These are phyloP conservation scores for Pao palembangensis DNA, from an alignment of 2,113 vertebrate species.

Conservation along the genomic window DNA sequence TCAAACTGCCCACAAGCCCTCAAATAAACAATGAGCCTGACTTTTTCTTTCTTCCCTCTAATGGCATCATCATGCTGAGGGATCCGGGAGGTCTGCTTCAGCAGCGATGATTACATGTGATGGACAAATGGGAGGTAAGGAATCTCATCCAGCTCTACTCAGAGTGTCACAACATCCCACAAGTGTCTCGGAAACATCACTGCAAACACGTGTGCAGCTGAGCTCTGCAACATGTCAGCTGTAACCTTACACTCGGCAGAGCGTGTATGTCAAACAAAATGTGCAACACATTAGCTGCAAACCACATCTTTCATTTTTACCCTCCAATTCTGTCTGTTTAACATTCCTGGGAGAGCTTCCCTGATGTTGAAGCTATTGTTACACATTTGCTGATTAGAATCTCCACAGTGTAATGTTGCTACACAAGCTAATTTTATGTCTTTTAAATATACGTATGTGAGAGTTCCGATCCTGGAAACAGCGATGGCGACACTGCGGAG, in stretches of 20 bases:
- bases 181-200: constrained; percentile 4
- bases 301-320: constrained; percentile 32
- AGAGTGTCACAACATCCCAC: constrained; percentile 1
- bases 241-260: constrained; percentile 17
- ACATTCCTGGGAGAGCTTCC: constrained; percentile 21
- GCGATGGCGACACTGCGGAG: no score
- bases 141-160: constrained; percentile 11
- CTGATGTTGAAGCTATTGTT: constrained; percentile 3
- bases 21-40: constrained; percentile 44
- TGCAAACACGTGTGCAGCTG: constrained; percentile 19
- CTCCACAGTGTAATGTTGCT: background rate
- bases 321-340: constrained; percentile 15
- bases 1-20: constrained; percentile 49
- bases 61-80: constrained; percentile 30
- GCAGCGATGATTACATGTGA: background rate
- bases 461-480: no score
- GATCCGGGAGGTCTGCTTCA: constrained; percentile 20
- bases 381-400: constrained; percentile 10
- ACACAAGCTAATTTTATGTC: background rate
- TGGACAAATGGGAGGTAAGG: constrained; percentile 31
- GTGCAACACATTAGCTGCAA: constrained; percentile 42
- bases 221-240: background rate
- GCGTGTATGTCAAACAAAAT: constrained; percentile 8
- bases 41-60: background rate
- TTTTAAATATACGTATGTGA: no score